A percentile compares a stretch with the other conserved stretches of the same genome.
phyloP scores from a whole-genome alignment of 2,888 invertebrate genomes.

The Amiota minor region DNA sequence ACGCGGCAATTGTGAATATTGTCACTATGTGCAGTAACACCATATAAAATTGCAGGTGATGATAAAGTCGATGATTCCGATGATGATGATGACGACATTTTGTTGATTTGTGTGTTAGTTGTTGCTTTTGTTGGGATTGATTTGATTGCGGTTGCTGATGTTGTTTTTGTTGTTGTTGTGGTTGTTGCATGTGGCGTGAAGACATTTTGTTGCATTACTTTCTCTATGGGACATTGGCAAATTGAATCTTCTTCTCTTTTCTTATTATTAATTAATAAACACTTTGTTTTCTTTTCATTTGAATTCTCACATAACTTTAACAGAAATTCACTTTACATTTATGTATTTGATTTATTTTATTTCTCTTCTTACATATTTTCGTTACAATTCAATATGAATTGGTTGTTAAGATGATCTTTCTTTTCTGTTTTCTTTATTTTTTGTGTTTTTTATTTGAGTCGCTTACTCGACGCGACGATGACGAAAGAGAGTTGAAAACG shows the following conservation, averaged over 20 bases:
- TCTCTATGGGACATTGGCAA: slow-evolving; percentile 31
- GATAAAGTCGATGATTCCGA: slow-evolving; percentile 26
- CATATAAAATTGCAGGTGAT: slow-evolving; percentile 32
- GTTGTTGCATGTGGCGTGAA: slow-evolving; percentile 31
- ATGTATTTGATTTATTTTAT: background rate
- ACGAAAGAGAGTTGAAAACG: slow-evolving; percentile 1
- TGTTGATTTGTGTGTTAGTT: slow-evolving; percentile 54
- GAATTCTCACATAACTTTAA: background rate
- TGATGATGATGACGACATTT: slow-evolving; percentile 53
- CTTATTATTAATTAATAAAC: background rate
- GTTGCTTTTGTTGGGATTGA: slow-evolving; percentile 49
- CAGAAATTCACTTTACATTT: slow-evolving; percentile 21
- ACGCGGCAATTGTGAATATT: slow-evolving; percentile 33
- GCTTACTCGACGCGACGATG: background rate
- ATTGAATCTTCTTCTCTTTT: slow-evolving; percentile 7
- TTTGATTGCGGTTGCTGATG: slow-evolving; percentile 38
- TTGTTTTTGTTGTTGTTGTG: slow-evolving; percentile 39
- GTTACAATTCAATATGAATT: slow-evolving; percentile 20
- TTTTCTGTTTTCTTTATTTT: slow-evolving; percentile 28
- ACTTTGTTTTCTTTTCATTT: background rate
- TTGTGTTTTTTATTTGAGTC: slow-evolving; percentile 34
- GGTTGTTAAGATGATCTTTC: slow-evolving; percentile 32
- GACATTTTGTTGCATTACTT: slow-evolving; percentile 64
- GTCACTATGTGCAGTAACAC: slow-evolving; percentile 32
- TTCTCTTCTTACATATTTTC: background rate